Conservation (phyloP, 2,888 invertebrate genomes). For the Ecdyonurus torrentis region DNA sequence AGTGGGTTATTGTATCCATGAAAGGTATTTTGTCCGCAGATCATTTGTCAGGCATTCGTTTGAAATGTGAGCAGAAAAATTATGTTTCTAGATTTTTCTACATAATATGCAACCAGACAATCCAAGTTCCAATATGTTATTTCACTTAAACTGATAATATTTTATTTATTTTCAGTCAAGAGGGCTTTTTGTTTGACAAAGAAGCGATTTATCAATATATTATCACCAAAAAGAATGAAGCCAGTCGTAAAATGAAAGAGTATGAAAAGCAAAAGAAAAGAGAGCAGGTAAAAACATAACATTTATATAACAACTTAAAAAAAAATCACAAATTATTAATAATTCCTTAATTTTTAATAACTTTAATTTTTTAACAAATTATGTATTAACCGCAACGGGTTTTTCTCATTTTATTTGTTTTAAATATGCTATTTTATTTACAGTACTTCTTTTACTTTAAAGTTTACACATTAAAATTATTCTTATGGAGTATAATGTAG, state of each 20-base stretch:
- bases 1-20: too few species aligned
- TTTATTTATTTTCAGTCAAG: conserved; percentile 33
- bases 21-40: too few species aligned
- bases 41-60: too few species aligned
- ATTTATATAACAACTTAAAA: neutral
- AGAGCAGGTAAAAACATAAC: conserved; percentile 50
- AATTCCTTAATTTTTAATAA: neutral
- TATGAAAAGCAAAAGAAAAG: conserved; percentile 75
- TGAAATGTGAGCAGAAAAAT: too few species aligned
- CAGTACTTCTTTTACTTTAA: too few species aligned
- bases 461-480: too few species aligned
- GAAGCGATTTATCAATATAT: conserved; percentile 93
- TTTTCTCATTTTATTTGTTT: too few species aligned
- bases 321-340: neutral
- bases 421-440: too few species aligned
- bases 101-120: neutral
- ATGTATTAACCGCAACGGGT: too few species aligned
- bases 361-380: neutral
- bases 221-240: conserved; percentile 83
- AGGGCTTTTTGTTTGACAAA: conserved; percentile 92
- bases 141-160: neutral
- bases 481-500: too few species aligned
- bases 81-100: neutral
- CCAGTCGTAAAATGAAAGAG: conserved; percentile 73
- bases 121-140: neutral